Conservation (phyloP, 2,888 invertebrate genomes). For the Gibbula magus region DNA sequence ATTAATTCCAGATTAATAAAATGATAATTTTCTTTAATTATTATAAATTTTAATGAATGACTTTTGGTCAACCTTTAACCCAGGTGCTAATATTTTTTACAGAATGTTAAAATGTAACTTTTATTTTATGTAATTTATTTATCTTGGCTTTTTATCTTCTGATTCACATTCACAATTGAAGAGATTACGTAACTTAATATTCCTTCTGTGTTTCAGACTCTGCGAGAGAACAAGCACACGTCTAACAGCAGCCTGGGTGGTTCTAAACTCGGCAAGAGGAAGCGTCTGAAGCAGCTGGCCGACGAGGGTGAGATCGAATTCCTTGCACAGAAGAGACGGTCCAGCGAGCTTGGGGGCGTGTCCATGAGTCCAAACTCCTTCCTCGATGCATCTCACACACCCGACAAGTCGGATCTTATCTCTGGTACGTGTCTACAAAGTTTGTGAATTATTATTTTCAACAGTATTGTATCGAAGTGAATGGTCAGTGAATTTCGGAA, state of each 20-base stretch:
- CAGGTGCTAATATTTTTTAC: no score
- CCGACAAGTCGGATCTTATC: conserved; percentile 72
- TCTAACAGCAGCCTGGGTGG: conserved; percentile 57
- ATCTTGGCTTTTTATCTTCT: no score
- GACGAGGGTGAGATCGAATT: conserved; percentile 71
- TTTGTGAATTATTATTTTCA: neutral
- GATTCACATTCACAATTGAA: neutral
- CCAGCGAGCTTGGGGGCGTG: conserved; percentile 89
- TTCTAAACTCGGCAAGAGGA: conserved; percentile 84
- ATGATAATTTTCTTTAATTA: no score
- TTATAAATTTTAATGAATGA: no score
- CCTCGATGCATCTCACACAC: conserved; percentile 85
- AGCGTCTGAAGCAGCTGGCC: conserved; percentile 83
- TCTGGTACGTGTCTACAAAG: conserved; percentile 34
- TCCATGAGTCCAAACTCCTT: conserved; percentile 89
- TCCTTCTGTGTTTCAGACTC: neutral
- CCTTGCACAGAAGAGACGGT: conserved; percentile 84
- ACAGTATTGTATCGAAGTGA: no score
- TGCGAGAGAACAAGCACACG: conserved; percentile 44
- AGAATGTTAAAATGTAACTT: no score
- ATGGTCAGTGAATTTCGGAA: no score
- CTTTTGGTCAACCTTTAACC: no score
- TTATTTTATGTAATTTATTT: no score
- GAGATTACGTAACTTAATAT: neutral
- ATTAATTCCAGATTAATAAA: no score